Evolutionary conservation across 2,113 vertebrate species (phyloP).

Genomic region (Phoxinus phoxinus): DNA sequence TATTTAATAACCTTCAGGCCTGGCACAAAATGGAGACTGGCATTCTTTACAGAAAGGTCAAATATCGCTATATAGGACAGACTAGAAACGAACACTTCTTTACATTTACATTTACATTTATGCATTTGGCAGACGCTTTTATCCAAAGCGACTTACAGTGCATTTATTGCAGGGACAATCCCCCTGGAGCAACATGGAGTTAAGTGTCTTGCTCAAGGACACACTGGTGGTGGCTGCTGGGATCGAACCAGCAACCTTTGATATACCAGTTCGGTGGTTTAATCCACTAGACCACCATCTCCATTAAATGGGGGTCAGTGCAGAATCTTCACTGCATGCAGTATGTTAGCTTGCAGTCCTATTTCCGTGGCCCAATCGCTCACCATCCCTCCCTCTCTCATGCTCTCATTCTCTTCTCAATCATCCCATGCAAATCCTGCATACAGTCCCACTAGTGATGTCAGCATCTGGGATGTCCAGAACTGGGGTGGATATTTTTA

Average conservation of each 20-base stretch:
- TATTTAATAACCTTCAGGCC: neutral
- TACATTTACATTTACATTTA: no score
- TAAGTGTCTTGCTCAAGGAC: no score
- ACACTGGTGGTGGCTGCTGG: no score
- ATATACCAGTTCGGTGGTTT: no score
- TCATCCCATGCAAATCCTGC: constrained; percentile 53
- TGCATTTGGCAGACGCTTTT: no score
- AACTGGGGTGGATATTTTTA: constrained; percentile 57
- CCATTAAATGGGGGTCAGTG: constrained; percentile 25
- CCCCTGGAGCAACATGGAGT: no score
- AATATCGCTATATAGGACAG: constrained; percentile 18
- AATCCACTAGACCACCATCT: no score
- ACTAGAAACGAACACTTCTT: neutral
- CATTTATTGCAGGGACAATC: no score
- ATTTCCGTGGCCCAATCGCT: neutral
- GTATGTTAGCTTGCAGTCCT: constrained; percentile 19
- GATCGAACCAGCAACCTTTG: no score
- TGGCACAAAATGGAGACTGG: neutral
- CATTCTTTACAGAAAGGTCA: constrained; percentile 16
- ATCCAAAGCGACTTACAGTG: no score
- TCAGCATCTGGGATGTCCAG: constrained; percentile 58
- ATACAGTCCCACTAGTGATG: constrained; percentile 45
- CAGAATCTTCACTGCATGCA: constrained; percentile 13
- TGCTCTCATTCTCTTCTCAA: constrained; percentile 40
- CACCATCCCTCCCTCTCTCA: constrained; percentile 18